Base-by-base conservation (phyloP, 2,113 vertebrate species). In the Turdus rufiventris region DNA sequence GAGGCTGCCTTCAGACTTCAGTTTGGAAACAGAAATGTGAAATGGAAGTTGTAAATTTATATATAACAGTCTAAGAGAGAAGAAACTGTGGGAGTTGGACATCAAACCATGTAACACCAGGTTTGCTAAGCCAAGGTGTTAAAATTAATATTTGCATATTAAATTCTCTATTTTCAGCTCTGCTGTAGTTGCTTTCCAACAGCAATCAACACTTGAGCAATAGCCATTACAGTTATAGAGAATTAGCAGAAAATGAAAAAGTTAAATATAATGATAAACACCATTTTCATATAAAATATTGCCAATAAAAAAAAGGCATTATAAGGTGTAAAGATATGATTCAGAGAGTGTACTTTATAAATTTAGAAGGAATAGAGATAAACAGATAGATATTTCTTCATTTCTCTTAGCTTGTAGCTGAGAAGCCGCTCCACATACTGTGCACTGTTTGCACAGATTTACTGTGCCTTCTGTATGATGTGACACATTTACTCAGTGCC, bases 401-500 rank as follows among this genome's bases (percentile, higher is more conserved):
- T 91, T 80, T 88, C 29, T 56, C 43, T 34, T 83, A 63, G 38
- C 38, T 79, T 13, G 47, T 58, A 86, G 38, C 38, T 86, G 33
- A 88, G 75, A 67, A 90, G 17, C 29, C 60, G 67, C 43, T 90
- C 29, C 33, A 51, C 26, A 51, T 54, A 65, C 45, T 31, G 24
- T 76, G 56, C 24, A 8, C 54, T n/a, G 24, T 93, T 91, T 74
- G 36, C 56, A 58, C 43, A 80, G 88, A 93, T 95, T 96, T 94
- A 94, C 54, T 76, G 65, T 40, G 25, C 31, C 24, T 84, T 93
- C 73, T 86, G 25, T 75, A 42, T 5, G 21, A 8, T 77, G 43
- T 87, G 85, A 78, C 94, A 92, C 60, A 60, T 92, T 96, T 91
- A 84, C 40, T 92, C 68, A 56, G 56, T 63, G 88, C 42, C 65